Evolutionary conservation across 2,888 invertebrate species (phyloP), one percentile per base, ranked within the genome.

Genomic region (Idaea straminata): DNA sequence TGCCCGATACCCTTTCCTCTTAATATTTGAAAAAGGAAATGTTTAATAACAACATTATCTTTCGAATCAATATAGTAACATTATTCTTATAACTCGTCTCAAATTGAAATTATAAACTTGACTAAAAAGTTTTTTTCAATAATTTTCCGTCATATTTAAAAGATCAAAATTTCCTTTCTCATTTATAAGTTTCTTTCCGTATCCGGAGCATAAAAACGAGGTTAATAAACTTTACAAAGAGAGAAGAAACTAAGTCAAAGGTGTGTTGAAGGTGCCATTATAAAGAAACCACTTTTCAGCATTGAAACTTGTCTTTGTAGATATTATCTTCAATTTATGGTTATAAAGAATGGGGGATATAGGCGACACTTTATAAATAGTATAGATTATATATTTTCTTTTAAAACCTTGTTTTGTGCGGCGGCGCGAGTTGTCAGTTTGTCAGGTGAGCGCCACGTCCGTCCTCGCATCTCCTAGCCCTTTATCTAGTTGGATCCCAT

Each of bases 221-320:
- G 59, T 59, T 59, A 59, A 59, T 59, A 59, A 59, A 59, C 59
- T 59, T 34, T 59, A 25, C 13, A 5, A 59, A 25, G 59, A 58
- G 6, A 47, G 47, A 47, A 47, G 47, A 10, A 47, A 47, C 47
- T 47, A 59, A 59, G 59, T 59, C 59, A 16, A 15, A 59, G 59
- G 59, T 59, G 59, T 34, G 34, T 59, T 47, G 47, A 47, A 10
- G 47, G 47, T 47, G 10, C 6, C 5, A 47, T 7, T 2, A 47
- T 47, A 47, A 47, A 47, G 47, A 7, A 10, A 10, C 4, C 7
- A 13, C 13, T 25, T 25, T 25, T 25, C 25, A 1, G 25, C 2
- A 25, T 25, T 25, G 25, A 25, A 25, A 25, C 3, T n/a, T n/a
- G n/a, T n/a, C n/a, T n/a, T n/a, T n/a, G n/a, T n/a, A n/a, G n/a